phyloP scores from a whole-genome alignment of 2,888 invertebrate genomes.

The Coremacera marginata region DNA sequence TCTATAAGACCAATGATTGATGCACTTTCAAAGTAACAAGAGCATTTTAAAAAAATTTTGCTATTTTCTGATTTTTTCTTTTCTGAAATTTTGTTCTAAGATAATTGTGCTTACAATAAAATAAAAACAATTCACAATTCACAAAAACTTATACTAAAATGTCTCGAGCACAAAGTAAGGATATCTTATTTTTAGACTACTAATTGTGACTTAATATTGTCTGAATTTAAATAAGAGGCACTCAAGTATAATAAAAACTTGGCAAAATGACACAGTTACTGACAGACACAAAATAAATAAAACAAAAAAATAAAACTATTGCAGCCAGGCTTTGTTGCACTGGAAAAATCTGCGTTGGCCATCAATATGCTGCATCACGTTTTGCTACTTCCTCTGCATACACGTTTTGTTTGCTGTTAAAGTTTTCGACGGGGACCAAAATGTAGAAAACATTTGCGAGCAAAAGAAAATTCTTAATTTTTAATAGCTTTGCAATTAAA shows the following conservation, averaged over 20 bases:
- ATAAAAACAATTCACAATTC: too few species aligned
- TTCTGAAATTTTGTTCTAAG: too few species aligned
- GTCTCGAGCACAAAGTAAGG: too few species aligned
- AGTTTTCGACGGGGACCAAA: not conserved
- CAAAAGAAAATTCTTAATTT: slow-evolving; percentile 44
- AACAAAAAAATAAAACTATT: not conserved
- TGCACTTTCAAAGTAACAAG: too few species aligned
- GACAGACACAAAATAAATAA: not conserved
- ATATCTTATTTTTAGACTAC: too few species aligned
- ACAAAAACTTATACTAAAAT: too few species aligned
- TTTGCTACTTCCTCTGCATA: not conserved
- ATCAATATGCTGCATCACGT: slow-evolving; percentile 14
- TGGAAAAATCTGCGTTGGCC: not conserved
- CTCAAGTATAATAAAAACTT: not conserved
- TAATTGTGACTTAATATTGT: not conserved
- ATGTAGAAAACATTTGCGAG: not conserved
- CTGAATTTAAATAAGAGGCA: not conserved
- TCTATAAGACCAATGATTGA: too few species aligned
- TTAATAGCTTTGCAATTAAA: slow-evolving; percentile 64
- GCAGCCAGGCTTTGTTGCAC: slow-evolving; percentile 1
- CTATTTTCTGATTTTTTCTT: too few species aligned
- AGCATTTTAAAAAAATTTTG: too few species aligned
- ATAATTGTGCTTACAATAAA: too few species aligned
- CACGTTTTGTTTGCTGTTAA: not conserved
- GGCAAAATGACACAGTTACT: not conserved